Evolutionary conservation across 53 echinoderm and acorn worm genomes (phyloP), one percentile per base, ranked within the genome.

Genomic region (Apostichopus leukothele): DNA sequence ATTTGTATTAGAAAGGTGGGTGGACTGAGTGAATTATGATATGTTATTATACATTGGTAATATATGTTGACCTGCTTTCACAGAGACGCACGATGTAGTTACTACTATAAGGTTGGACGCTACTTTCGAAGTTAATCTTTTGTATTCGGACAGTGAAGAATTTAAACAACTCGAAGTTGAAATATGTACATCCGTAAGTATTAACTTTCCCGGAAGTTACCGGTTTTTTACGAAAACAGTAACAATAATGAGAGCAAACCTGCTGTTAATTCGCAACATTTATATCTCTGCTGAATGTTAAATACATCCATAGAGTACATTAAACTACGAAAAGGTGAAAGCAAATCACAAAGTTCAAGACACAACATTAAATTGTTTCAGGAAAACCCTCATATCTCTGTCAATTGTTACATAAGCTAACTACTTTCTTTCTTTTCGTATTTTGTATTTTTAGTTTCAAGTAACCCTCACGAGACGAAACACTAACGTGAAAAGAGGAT

Each of bases 151-250:
- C 63, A 79, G 79, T 53, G 53, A 79, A 51, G 5, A 14, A n/a
- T 79, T 52, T 53, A 7, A 2, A 19, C 19, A 6, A 19, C 19
- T 79, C 14, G 53, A 3, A 39, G 53, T 7, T 51, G 52, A 79
- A 13, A 79, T 79, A 79, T 79, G 79, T 53, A 16, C 19, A 50
- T 13, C 54, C 5, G 79, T 79, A 79, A 79, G 79, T 79, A 63
- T 11, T 39, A 39, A 39, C 39, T 39, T 39, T 39, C 39, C 39
- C 39, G 39, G 39, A 39, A 39, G 39, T 39, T 39, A 39, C 39
- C 39, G 39, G 39, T 39, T 39, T 39, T 39, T 39, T 3, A 39
- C 39, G 39, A 39, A 39, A 39, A 39, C 39, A 39, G 39, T 39
- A 39, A 39, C 39, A 39, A 39, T 39, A 63, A 63, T 63, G 63